Base-by-base conservation (phyloP, 1,140 invertebrate genomes). In the Cyclina sinensis region DNA sequence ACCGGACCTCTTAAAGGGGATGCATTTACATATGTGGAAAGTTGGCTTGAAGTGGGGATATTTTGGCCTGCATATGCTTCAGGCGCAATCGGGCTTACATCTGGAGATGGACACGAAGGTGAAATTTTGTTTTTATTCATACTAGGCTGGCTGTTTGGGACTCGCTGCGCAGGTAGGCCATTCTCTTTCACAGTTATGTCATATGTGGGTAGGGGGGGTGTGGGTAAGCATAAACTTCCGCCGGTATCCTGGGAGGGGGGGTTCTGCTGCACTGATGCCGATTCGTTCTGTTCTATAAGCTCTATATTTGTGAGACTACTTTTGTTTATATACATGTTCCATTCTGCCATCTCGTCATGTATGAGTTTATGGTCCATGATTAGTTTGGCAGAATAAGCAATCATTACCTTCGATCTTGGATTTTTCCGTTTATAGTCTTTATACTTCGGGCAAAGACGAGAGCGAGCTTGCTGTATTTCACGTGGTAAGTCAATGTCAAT, bases 371-470 rank as follows among this genome's bases (percentile, higher is more conserved):
- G 16, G 39, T 82, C 79, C 21, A 35, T 7, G 9, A 82, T 37
- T 16, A 82, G 59, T 65, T 82, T 82, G 11, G 79, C 79, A 37
- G 79, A 57, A 82, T 82, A 82, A 11, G 48, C 54, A 16, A 82
- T 82, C 35, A 48, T 51, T 14, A 68, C 79, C 24, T 51, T 82
- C 5, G 79, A 62, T 82, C 18, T 11, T 57, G 78, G 78, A 81
- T 81, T 48, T 2, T 59, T n/a, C 24, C 48, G 12, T 59, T 35
- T 81, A 12, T 48, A 21, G 21, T 81, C 78, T 81, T 81, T 81
- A 30, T 48, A 39, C 21, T 81, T 54, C 21, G 78, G 78, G 48
- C 78, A 81, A 11, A 81, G 24, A n/a, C 35, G 48, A 30, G 78
- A 5, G 11, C 51, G 48, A 2, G 48, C 78, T 32, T 81, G 30